phyloP scores from a whole-genome alignment of 2,797 vertebrate species.

The Typhlichthys subterraneus region DNA sequence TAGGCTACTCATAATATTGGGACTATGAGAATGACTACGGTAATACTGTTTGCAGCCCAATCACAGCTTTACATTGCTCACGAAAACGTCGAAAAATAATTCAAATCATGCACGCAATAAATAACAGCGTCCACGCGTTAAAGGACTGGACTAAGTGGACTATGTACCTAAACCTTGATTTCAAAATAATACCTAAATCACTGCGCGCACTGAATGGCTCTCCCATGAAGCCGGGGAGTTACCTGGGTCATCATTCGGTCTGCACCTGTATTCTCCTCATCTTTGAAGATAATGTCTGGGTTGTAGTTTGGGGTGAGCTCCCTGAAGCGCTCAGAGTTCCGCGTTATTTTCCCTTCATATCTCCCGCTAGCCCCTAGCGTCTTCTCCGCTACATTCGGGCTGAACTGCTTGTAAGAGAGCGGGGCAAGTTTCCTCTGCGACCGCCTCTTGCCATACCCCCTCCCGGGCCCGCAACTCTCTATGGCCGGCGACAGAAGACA shows the following conservation, averaged over 20 bases:
- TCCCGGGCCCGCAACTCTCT: conserved; percentile 89
- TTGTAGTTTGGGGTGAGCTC: conserved; percentile 96
- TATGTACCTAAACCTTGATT: not conserved
- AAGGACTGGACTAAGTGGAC: conserved; percentile 63
- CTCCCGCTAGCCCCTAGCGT: conserved; percentile 91
- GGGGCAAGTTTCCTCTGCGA: conserved; percentile 89
- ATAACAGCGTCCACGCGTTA: conserved; percentile 59
- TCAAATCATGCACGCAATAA: conserved; percentile 32
- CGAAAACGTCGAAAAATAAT: not conserved
- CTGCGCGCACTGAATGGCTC: not conserved
- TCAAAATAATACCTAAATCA: not conserved
- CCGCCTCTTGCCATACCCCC: conserved; percentile 90
- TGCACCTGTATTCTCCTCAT: conserved; percentile 95
- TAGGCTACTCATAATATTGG: not conserved
- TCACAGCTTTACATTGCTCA: conserved; percentile 20
- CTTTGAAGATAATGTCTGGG: conserved; percentile 98
- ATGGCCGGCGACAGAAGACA: conserved; percentile 78
- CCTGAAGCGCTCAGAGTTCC: conserved; percentile 92
- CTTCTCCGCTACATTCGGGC: conserved; percentile 94
- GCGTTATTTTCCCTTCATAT: conserved; percentile 92
- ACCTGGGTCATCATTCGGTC: conserved; percentile 95
- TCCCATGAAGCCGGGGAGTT: conserved; percentile 30
- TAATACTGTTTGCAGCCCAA: conserved; percentile 26
- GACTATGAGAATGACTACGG: conserved; percentile 23
- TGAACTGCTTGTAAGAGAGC: conserved; percentile 93